Conservation (phyloP, 1,140 invertebrate genomes). For the Phthorimaea operculella region DNA sequence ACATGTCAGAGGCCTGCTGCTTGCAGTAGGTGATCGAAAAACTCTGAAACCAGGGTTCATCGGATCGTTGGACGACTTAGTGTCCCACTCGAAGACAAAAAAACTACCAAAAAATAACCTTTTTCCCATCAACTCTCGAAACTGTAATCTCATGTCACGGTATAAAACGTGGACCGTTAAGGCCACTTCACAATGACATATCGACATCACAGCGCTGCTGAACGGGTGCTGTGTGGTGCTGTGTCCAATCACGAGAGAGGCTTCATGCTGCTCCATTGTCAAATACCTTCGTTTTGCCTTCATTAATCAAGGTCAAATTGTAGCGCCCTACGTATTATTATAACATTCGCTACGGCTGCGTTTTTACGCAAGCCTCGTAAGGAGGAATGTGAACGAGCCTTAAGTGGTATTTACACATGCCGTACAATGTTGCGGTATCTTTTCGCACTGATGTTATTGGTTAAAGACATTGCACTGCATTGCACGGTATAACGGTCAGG, state of each 20-base stretch:
- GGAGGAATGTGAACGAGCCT: not conserved
- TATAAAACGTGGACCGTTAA: constrained; percentile 11
- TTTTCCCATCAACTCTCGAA: too few relatives aligned
- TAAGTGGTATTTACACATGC: too few relatives aligned
- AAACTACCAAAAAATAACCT: too few relatives aligned
- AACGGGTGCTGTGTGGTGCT: constrained; percentile 27
- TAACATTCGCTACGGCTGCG: constrained; percentile 24
- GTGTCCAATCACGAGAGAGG: constrained; percentile 45
- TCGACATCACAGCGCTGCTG: constrained; percentile 21
- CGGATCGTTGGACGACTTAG: too few relatives aligned
- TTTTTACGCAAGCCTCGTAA: not conserved
- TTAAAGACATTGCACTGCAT: too few relatives aligned
- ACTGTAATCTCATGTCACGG: constrained; percentile 6
- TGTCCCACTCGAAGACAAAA: too few relatives aligned
- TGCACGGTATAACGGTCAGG: too few relatives aligned
- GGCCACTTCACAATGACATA: constrained; percentile 24
- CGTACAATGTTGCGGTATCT: too few relatives aligned
- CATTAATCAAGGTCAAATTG: constrained; percentile 58
- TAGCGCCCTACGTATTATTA: constrained; percentile 24
- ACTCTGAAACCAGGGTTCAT: too few relatives aligned
- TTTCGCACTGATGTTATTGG: too few relatives aligned
- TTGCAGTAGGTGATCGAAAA: too few relatives aligned
- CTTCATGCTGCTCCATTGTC: constrained; percentile 54
- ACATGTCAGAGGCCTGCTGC: too few relatives aligned
- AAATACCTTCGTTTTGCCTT: constrained; percentile 26